Evolutionary conservation across 2,113 vertebrate genomes (phyloP).

Genomic region (Acanthochromis polyacanthus): DNA sequence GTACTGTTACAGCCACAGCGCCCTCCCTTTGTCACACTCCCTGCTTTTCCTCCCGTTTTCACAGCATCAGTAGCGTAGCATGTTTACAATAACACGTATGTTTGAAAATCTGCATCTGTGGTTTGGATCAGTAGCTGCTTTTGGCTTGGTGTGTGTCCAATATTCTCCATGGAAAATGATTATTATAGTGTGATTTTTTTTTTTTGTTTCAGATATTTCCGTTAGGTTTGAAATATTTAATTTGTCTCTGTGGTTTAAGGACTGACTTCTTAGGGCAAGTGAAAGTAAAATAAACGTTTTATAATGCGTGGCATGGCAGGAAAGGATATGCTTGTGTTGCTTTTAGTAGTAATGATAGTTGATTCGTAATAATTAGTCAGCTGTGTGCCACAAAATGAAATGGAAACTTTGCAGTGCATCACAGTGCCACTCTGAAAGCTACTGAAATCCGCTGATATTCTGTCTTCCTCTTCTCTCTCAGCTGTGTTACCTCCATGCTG

Average conservation of each 20-base stretch:
- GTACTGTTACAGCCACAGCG: slow-evolving; percentile 53
- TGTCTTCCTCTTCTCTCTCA: slow-evolving; percentile 56
- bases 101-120: not conserved
- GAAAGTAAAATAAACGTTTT: slow-evolving; percentile 4
- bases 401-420: not conserved
- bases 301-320: not conserved
- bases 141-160: not conserved
- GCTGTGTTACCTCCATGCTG: slow-evolving; percentile 92
- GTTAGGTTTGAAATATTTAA: not conserved
- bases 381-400: not conserved
- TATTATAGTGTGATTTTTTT: not conserved
- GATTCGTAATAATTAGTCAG: not conserved
- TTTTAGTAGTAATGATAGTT: not conserved
- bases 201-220: not conserved
- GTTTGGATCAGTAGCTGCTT: slow-evolving; percentile 1
- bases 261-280: slow-evolving; percentile 1
- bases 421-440: not conserved
- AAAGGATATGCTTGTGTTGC: not conserved
- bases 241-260: slow-evolving; percentile 2
- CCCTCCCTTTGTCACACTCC: not conserved
- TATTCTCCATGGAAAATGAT: not conserved
- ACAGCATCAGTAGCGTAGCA: not conserved
- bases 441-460: not conserved
- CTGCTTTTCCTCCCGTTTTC: slow-evolving; percentile 12
- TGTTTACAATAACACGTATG: not conserved